Conservation (phyloP, 2,113 vertebrate genomes). For the Pseudopipra pipra region DNA sequence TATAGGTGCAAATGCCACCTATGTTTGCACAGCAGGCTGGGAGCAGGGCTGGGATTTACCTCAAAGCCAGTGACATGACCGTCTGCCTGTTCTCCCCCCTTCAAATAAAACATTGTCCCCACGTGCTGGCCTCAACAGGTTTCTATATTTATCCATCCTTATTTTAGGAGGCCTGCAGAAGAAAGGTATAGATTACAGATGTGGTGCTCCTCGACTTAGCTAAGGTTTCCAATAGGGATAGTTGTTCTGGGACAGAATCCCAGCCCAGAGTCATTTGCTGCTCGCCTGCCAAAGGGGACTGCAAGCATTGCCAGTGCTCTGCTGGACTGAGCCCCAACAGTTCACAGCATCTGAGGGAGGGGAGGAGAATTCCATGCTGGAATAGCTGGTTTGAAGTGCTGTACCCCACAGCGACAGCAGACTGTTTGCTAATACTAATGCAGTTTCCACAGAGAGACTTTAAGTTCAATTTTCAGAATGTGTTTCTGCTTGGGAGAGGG, state of each 20-base stretch:
- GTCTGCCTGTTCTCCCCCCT: background rate
- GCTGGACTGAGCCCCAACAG: conserved; percentile 54
- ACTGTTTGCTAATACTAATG: background rate
- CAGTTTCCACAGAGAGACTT: background rate
- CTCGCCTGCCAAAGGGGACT: conserved; percentile 24
- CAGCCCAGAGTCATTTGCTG: conserved; percentile 31
- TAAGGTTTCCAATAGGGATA: conserved; percentile 28
- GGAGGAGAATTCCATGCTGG: conserved; percentile 48
- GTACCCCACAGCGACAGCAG: background rate
- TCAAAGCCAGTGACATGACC: background rate
- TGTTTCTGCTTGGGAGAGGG: background rate
- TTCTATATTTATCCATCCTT: conserved; percentile 58
- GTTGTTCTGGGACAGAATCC: conserved; percentile 57
- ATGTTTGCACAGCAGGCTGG: background rate
- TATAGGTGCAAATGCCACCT: background rate
- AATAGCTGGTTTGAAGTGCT: conserved; percentile 44
- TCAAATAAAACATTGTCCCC: background rate
- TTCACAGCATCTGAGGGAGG: conserved; percentile 48
- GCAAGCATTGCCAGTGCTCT: conserved; percentile 22
- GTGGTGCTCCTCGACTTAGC: conserved; percentile 44
- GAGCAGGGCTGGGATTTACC: background rate
- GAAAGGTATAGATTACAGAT: conserved; percentile 43
- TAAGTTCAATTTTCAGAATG: background rate
- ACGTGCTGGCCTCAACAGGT: background rate
- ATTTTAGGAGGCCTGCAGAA: conserved; percentile 43